phyloP scores from a whole-genome alignment of 2,797 vertebrate genomes.

The Tapera naevia region DNA sequence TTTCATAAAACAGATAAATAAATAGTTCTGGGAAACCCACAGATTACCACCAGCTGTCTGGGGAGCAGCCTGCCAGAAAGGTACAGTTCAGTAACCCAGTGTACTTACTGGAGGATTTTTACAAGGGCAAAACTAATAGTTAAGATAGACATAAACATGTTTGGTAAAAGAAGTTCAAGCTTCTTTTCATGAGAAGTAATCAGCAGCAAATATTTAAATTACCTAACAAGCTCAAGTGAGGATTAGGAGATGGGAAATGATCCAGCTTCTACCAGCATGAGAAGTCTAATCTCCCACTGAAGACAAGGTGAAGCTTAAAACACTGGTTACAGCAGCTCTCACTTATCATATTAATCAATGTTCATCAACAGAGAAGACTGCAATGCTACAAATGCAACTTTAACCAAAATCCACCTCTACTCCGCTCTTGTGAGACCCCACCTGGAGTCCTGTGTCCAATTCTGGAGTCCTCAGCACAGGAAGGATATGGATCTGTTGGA shows the following conservation, averaged over 20 bases:
- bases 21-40: constrained; percentile 52
- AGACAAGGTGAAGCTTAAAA: background rate
- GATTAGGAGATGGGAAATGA: background rate
- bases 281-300: background rate
- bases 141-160: background rate
- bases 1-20: constrained; percentile 26
- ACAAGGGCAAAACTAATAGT: background rate
- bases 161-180: constrained; percentile 4
- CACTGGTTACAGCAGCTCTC: background rate
- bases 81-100: constrained; percentile 21
- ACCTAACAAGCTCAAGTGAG: constrained; percentile 1
- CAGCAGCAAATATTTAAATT: constrained; percentile 31
- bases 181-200: background rate
- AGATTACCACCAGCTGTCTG: constrained; percentile 49
- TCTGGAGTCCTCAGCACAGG: too few species aligned
- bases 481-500: too few species aligned
- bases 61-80: constrained; percentile 35
- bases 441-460: too few species aligned
- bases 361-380: background rate
- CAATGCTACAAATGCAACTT: background rate
- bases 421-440: too few species aligned
- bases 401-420: background rate
- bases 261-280: background rate
- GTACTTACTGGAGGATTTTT: background rate
- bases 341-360: fast-evolving